phyloP scores from a whole-genome alignment of 2,113 vertebrate species.

The Ochotona curzoniae region DNA sequence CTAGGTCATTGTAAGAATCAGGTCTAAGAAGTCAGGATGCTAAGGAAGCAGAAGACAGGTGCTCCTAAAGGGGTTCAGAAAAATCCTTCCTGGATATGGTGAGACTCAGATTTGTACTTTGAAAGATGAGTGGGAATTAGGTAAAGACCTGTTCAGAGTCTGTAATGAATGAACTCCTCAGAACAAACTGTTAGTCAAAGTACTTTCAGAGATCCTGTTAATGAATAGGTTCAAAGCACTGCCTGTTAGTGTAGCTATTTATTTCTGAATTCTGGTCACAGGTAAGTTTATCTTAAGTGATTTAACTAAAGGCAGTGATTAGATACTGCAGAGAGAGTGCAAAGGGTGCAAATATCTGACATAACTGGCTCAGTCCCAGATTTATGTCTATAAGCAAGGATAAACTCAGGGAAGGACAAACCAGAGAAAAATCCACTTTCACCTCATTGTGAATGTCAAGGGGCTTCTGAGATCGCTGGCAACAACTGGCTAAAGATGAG shows the following conservation, averaged over 20 bases:
- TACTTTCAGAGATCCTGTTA: background rate
- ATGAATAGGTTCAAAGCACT: background rate
- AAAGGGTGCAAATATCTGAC: background rate
- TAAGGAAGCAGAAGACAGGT: background rate
- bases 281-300: background rate
- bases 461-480: slow-evolving; percentile 23
- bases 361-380: background rate
- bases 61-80: background rate
- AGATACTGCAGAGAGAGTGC: background rate
- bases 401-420: background rate
- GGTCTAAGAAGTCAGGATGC: background rate
- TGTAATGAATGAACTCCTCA: background rate
- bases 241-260: background rate
- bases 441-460: background rate
- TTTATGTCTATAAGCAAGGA: background rate
- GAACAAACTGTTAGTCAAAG: background rate
- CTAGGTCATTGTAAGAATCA: background rate
- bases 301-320: background rate
- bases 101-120: background rate
- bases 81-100: background rate
- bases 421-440: background rate
- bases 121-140: background rate
- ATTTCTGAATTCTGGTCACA: background rate
- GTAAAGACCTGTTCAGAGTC: background rate
- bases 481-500: background rate